Conservation (phyloP, 1,140 invertebrate genomes). For the Daktulosphaira vitifoliae region DNA sequence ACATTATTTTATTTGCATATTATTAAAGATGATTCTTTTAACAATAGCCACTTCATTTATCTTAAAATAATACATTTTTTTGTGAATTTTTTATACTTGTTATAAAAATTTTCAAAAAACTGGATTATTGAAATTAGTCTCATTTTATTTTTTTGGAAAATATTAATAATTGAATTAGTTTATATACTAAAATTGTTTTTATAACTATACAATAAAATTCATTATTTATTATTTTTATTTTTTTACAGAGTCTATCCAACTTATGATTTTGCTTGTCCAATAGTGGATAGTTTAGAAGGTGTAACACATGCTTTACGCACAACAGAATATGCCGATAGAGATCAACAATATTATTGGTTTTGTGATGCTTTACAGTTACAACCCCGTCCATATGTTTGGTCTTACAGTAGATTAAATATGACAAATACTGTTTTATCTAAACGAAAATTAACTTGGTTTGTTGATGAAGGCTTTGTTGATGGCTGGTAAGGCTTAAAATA, state of each 20-base stretch:
- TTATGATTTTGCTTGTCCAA: conserved; percentile 99
- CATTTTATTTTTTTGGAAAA: background rate
- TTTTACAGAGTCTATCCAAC: conserved; percentile 90
- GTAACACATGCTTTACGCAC: conserved; percentile 96
- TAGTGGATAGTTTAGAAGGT: conserved; percentile 93
- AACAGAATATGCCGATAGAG: conserved; percentile 96
- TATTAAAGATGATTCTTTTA: too few species aligned
- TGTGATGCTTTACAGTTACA: conserved; percentile 70
- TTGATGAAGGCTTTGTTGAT: conserved; percentile 83
- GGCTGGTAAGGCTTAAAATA: conserved; percentile 65
- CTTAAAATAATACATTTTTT: too few species aligned
- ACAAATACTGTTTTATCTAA: conserved; percentile 97
- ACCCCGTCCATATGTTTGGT: conserved; percentile 88
- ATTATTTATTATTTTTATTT: background rate
- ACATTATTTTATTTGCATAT: too few species aligned
- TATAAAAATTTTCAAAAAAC: too few species aligned
- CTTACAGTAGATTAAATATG: conserved; percentile 88
- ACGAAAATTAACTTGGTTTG: conserved; percentile 95
- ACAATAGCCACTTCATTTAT: too few species aligned
- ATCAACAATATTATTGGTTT: conserved; percentile 97
- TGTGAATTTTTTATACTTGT: too few species aligned
- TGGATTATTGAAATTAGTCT: too few species aligned
- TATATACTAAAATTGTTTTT: too few species aligned
- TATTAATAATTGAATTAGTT: background rate
- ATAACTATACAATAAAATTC: background rate